These are phyloP conservation scores for Drosophila burlai DNA, from an alignment of 1,140 invertebrate species.

Conservation along the genomic window DNA sequence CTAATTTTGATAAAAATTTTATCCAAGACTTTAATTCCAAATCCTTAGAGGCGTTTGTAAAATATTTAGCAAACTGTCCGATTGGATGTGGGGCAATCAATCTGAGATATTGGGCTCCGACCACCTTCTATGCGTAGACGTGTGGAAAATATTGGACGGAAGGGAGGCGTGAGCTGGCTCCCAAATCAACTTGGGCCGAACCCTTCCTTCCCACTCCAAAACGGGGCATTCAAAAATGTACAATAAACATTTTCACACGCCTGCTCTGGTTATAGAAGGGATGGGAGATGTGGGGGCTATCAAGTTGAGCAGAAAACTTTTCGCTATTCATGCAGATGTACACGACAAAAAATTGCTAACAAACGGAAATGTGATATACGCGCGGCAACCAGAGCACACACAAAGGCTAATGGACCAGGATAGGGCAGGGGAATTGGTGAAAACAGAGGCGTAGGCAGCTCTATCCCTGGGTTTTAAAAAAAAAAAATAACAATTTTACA, in stretches of 20 bases:
- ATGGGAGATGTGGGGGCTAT: slow-evolving; percentile 42
- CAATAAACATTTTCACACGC: slow-evolving; percentile 71
- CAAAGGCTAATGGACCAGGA: slow-evolving; percentile 67
- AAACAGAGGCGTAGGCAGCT: background rate
- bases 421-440: background rate
- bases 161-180: too few species aligned
- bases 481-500: background rate
- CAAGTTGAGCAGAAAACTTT: slow-evolving; percentile 82
- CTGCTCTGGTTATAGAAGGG: slow-evolving; percentile 9
- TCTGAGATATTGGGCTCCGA: slow-evolving; percentile 37
- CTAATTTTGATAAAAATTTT: background rate
- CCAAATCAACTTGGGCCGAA: slow-evolving; percentile 61
- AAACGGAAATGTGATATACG: slow-evolving; percentile 83
- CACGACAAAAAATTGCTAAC: slow-evolving; percentile 74
- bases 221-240: slow-evolving; percentile 45
- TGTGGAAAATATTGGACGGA: slow-evolving; percentile 83
- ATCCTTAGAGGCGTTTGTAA: slow-evolving; percentile 3
- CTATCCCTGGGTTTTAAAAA: background rate
- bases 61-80: slow-evolving; percentile 2
- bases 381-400: slow-evolving; percentile 62
- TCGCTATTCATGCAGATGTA: slow-evolving; percentile 69
- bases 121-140: slow-evolving; percentile 70
- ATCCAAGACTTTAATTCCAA: background rate
- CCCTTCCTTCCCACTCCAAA: slow-evolving; percentile 20
- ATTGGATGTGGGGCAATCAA: slow-evolving; percentile 48